Conservation (phyloP, 2,113 vertebrate genomes). For the Corvus hawaiiensis region DNA sequence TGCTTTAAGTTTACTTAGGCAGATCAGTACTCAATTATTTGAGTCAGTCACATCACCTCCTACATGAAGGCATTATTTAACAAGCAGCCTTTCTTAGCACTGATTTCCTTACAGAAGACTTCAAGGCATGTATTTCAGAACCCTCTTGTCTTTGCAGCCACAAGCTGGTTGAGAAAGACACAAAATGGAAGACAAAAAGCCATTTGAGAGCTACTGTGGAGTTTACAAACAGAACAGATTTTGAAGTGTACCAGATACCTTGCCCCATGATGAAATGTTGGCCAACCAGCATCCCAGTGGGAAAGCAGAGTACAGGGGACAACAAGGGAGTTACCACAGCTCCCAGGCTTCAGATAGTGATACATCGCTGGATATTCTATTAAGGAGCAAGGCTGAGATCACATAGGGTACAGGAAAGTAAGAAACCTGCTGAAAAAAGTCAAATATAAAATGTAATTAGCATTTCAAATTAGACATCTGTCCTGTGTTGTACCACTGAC, state of each 20-base stretch:
- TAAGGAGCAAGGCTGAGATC: not conserved
- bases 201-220: not conserved
- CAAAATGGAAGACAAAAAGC: constrained; percentile 11
- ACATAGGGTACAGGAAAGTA: not conserved
- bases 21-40: not conserved
- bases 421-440: not conserved
- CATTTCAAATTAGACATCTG: not conserved
- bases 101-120: not conserved
- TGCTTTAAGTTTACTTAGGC: not conserved
- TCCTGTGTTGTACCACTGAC: not conserved
- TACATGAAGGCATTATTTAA: not conserved
- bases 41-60: not conserved
- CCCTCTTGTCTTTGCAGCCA: not conserved
- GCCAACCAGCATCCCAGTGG: not conserved
- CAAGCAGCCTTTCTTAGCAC: not conserved
- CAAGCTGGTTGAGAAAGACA: not conserved
- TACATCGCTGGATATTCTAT: not conserved
- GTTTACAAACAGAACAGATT: not conserved
- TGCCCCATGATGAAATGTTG: not conserved
- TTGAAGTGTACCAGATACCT: not conserved
- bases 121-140: not conserved
- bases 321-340: not conserved
- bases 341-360: not conserved
- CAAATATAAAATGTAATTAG: not conserved
- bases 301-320: not conserved